Base-by-base conservation (phyloP, 2,113 vertebrate genomes). In the Acrocephalus kingi region DNA sequence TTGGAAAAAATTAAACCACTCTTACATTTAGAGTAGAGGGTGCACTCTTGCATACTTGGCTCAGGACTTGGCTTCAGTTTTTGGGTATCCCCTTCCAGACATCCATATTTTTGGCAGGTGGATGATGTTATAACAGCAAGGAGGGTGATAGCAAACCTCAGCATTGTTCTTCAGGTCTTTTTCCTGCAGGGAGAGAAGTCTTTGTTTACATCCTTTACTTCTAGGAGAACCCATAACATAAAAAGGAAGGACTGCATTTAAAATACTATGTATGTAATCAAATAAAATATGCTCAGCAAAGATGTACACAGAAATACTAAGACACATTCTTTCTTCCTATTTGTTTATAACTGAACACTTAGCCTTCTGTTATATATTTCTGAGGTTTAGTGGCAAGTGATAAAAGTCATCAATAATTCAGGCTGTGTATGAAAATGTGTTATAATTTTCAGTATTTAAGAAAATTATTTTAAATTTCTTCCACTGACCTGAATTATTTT, bases 11-110 rank as follows among this genome's bases (percentile, higher is more conserved):
- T 61, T 22, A 80, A 84, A 52, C 43, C 10, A 33, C 37, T 81
- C 97, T 97, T 97, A 98, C 98, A 97, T 94, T 97, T 69, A 30
- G 96, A 95, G 62, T 98, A 98, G 23, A 97, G 73, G 31, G 84
- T 74, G 48, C 98, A 98, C 84, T 97, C 98, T 11, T 66, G 92
- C 94, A 98, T 89, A 15, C 90, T 23, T 33, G 89, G 74, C 69
- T 98, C 98, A 39, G 72, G 87, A 64, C 96, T 94, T 37, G 98
- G 97, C 52, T 81, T 67, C 11, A 7, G 39, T 83, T 98, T 98
- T 90, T 98, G 97, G 75, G 89, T 90, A 23, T 13, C 67, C 24
- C 97, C 96, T 63, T 90, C 27, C 83, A 98, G 96, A 81, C 98
- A 98, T 54, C 58, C 52, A 0, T 90, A 63, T 71, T 72, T 62